phyloP scores from a whole-genome alignment of 2,797 vertebrate genomes.

The Takifugu rubripes region DNA sequence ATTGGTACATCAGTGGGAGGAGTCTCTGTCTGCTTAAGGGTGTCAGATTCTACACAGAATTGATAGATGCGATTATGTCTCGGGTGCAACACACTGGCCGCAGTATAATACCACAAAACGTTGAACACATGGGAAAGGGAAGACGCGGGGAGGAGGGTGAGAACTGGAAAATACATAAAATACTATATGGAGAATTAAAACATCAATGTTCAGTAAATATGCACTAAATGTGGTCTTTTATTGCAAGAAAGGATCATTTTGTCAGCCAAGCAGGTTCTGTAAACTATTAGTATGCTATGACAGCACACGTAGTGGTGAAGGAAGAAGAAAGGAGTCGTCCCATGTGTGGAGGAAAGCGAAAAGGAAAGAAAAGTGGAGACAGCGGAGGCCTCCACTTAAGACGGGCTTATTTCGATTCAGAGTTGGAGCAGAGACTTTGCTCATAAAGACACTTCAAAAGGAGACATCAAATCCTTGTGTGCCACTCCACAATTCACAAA shows the following conservation, averaged over 20 bases:
- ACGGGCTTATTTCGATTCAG: constrained; percentile 71
- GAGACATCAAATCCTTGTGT: constrained; percentile 65
- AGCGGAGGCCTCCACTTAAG: constrained; percentile 62
- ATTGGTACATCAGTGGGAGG: constrained; percentile 42
- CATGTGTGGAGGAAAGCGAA: constrained; percentile 43
- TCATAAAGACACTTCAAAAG: constrained; percentile 77
- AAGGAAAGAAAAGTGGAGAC: constrained; percentile 43
- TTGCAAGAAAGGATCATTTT: constrained; percentile 2
- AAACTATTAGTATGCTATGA: constrained; percentile 62
- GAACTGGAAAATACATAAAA: too few species aligned
- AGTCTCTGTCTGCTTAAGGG: constrained; percentile 40
- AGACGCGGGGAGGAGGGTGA: too few species aligned
- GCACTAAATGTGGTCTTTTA: too few species aligned
- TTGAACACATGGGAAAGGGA: not conserved
- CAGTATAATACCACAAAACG: constrained; percentile 12
- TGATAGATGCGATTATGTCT: constrained; percentile 55
- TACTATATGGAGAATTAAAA: too few species aligned
- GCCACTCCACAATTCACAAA: constrained; percentile 49
- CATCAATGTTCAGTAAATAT: too few species aligned
- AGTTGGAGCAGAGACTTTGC: constrained; percentile 63
- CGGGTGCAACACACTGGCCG: constrained; percentile 30
- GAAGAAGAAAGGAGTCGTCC: constrained; percentile 39
- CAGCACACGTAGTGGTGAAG: constrained; percentile 38
- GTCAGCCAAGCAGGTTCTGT: constrained; percentile 23
- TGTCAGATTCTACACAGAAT: constrained; percentile 63